Percentiles rank a stretch among this genome's conserved stretches.
phyloP scores from a whole-genome alignment of 2,888 invertebrate genomes.

The Rotaria macrura region DNA sequence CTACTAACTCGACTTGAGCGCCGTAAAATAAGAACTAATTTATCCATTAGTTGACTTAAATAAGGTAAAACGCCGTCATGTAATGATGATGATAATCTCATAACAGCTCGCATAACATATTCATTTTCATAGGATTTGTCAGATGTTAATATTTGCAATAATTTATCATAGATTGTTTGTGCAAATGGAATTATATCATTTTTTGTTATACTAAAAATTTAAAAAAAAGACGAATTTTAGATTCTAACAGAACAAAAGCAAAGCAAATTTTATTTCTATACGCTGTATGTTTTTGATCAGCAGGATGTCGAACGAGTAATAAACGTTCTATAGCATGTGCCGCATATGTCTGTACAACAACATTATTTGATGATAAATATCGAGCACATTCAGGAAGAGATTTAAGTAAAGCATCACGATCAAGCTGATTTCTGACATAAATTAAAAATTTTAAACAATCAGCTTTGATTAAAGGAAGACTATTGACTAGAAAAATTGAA shows the following conservation, averaged over 20 bases:
- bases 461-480: conserved; percentile 80
- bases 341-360: conserved; percentile 86
- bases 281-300: conserved; percentile 22
- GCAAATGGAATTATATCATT: conserved; percentile 10
- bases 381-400: conserved; percentile 68
- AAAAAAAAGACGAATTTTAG: no score
- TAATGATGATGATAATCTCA: conserved; percentile 44
- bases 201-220: conserved; percentile 10
- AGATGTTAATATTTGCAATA: not conserved
- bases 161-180: not conserved
- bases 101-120: conserved; percentile 75
- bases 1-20: conserved; percentile 59
- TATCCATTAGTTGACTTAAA: conserved; percentile 68
- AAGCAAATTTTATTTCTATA: no score
- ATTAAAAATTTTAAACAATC: conserved; percentile 90
- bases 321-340: conserved; percentile 76
- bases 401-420: conserved; percentile 64
- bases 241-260: not conserved
- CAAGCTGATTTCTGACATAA: conserved; percentile 81
- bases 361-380: conserved; percentile 65
- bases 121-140: conserved; percentile 66
- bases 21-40: conserved; percentile 70
- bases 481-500: conserved; percentile 57
- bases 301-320: conserved; percentile 31
- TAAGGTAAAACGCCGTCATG: conserved; percentile 74